Conservation (phyloP, 2,888 invertebrate species). For the Chouioia cunea region DNA sequence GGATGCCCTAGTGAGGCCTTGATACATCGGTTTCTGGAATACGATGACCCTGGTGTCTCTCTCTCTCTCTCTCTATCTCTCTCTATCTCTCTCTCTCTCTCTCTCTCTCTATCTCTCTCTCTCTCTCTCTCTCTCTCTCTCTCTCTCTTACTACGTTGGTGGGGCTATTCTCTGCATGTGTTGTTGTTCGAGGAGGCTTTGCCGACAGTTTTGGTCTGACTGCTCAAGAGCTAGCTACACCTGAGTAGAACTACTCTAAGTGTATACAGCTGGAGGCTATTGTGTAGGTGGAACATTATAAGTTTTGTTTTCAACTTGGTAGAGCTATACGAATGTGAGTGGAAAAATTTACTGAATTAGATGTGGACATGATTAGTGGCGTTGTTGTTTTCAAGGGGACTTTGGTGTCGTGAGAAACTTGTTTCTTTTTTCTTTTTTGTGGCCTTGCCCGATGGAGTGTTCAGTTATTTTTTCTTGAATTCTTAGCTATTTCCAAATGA, state of each 20-base stretch:
- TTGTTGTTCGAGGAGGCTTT: neutral
- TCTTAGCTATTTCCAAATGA: too few species aligned
- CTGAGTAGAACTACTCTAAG: neutral
- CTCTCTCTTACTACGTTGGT: conserved; percentile 17
- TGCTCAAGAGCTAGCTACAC: neutral
- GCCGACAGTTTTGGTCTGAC: neutral
- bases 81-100: conserved; percentile 13
- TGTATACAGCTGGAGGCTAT: neutral
- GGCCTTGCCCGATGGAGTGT: too few species aligned
- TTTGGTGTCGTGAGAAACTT: too few species aligned
- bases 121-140: conserved; percentile 14
- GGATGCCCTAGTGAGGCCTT: conserved; percentile 35
- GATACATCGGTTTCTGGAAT: conserved; percentile 41
- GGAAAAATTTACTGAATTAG: neutral
- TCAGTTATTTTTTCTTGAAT: too few species aligned
- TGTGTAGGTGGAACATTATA: conserved; percentile 30
- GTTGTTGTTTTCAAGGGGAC: neutral
- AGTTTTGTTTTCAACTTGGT: conserved; percentile 21
- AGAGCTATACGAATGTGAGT: neutral
- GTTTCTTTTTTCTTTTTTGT: too few species aligned
- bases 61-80: conserved; percentile 9
- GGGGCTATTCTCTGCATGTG: conserved; percentile 7
- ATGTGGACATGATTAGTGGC: neutral
- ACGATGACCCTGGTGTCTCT: conserved; percentile 43
- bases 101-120: neutral